Evolutionary conservation across 2,113 vertebrate species (phyloP).

Genomic region (Vireo altiloquus): DNA sequence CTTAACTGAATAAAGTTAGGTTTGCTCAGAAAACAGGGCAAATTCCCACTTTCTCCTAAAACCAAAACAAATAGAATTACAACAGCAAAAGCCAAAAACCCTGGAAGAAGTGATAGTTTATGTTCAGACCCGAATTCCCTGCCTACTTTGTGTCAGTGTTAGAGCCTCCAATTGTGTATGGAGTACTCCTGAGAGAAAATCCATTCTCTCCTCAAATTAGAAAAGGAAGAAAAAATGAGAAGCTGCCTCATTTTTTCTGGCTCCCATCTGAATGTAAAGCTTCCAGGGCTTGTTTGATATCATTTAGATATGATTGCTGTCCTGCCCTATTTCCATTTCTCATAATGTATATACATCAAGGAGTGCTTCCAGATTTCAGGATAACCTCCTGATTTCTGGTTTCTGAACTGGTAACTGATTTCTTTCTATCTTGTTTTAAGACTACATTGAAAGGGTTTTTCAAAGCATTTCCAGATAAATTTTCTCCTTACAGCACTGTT

Average conservation of each 20-base stretch:
- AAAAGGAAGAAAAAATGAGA: not conserved
- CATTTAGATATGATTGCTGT: not conserved
- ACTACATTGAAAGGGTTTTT: not conserved
- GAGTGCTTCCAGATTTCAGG: not conserved
- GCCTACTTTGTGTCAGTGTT: not conserved
- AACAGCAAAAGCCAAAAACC: not conserved
- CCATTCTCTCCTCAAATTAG: not conserved
- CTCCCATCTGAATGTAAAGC: not conserved
- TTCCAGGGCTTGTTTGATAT: not conserved
- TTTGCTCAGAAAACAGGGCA: not conserved
- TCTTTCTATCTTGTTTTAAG: not conserved
- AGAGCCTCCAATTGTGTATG: not conserved
- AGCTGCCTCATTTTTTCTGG: conserved; percentile 8
- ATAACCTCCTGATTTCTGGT: not conserved
- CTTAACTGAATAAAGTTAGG: not conserved
- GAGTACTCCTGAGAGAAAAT: not conserved
- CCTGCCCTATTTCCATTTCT: not conserved
- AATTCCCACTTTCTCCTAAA: not conserved
- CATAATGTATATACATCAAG: not conserved
- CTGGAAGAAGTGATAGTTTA: not conserved
- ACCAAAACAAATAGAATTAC: not conserved
- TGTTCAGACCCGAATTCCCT: not conserved
- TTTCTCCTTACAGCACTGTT: not conserved
- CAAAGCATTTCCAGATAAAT: not conserved
- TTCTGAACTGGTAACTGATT: not conserved